Base-by-base conservation (phyloP, 1,140 invertebrate species). In the Mylabris phalerata region DNA sequence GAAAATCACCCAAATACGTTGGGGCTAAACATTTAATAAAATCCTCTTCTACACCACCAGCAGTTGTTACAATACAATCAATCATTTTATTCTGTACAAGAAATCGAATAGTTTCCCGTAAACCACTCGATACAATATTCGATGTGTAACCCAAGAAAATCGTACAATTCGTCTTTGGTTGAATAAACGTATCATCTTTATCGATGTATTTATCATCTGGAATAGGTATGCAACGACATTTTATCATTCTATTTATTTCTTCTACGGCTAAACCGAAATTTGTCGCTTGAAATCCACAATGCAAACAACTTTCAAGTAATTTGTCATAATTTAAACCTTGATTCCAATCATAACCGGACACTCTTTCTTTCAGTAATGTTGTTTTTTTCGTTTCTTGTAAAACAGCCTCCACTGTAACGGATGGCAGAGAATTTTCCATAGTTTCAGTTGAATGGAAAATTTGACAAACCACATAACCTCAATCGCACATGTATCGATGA, bases 101-200 rank as follows among this genome's bases (percentile, higher is more conserved):
- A 78, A 91, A 96, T 60, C 84, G 75, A 61, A 98, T 89, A 0
- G 90, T 89, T 64, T 99, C 97, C 68, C 98, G 76, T 44, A 98
- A 76, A 13, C 98, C 98, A 55, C 89, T 92, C 0, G 95, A 98
- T 7, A 95, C 89, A 80, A 99, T 89, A 74, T 99, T 99, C 0
- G 96, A 99, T 4, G 98, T 99, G 72, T 91, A 99, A 0, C 95
- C 95, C 52, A 99, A 76, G 75, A 99, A 99, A 71, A 99, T 93
- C 4, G 96, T 98, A 74, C 96, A 98, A 57, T 87, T 89, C 47
- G 75, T 83, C 67, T 84, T 85, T 48, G 89, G 80, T 68, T 79
- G 82, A 40, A 92, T 91, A 74, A 90, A 93, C 45, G 84, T 78
- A 71, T 94, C 92, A 24, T 88, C 84, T 73, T 89, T 85, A 62